These are phyloP conservation scores for Oryctolagus cuniculus DNA, from an alignment of 2,113 vertebrate genomes.

Conservation along the genomic window DNA sequence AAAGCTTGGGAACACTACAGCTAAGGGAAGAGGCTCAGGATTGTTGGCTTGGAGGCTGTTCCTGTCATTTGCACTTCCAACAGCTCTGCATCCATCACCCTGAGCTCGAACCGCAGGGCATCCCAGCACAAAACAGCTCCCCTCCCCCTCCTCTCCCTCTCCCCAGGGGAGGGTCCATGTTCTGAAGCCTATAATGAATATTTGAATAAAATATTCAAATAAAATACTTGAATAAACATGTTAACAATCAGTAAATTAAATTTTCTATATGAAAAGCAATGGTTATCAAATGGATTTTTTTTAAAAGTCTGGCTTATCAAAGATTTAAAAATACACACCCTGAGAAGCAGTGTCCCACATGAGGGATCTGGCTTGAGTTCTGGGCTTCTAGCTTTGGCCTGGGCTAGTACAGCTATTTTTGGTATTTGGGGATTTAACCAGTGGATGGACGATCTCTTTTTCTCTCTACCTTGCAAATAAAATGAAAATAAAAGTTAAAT, in stretches of 20 bases:
- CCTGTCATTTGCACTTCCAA: slow-evolving; percentile 56
- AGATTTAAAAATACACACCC: background rate
- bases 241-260: background rate
- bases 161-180: no score
- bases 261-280: slow-evolving; percentile 21
- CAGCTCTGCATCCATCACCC: slow-evolving; percentile 10
- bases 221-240: background rate
- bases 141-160: no score
- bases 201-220: no score
- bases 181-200: no score
- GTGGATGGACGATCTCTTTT: no score
- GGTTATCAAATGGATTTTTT: background rate
- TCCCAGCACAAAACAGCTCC: no score
- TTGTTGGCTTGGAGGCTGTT: slow-evolving; percentile 36
- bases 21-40: slow-evolving; percentile 17
- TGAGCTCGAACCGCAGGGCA: background rate
- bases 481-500: background rate
- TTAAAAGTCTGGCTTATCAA: background rate
- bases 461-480: no score
- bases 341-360: no score
- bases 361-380: no score
- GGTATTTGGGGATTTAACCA: no score
- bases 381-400: no score
- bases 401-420: no score
- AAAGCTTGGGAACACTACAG: background rate